Conservation (phyloP, 92 coral and sea anemone species). For the Phenganax subtilis region DNA sequence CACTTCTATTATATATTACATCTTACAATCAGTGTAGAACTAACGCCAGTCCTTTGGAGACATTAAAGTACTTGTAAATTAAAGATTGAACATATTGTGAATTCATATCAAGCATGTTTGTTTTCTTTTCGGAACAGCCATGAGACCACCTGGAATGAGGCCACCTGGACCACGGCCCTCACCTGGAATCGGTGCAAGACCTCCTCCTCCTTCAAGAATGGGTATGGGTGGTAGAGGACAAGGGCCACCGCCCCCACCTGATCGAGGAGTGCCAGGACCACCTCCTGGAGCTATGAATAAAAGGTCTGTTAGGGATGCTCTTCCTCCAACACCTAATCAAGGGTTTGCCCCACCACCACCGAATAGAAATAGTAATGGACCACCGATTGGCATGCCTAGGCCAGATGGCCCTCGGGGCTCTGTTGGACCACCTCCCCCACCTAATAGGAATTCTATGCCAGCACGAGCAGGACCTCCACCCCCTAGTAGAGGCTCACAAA, state of each 20-base stretch:
- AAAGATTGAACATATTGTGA: too few species aligned
- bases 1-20: neutral
- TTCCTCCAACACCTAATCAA: slow-evolving; percentile 39
- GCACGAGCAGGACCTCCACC: slow-evolving; percentile 46
- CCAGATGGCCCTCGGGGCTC: slow-evolving; percentile 43
- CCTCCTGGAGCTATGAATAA: slow-evolving; percentile 15
- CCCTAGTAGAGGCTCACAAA: slow-evolving; percentile 67
- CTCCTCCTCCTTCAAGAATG: slow-evolving; percentile 15
- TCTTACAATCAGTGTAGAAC: too few species aligned
- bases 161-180: neutral
- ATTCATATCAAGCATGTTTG: too few species aligned
- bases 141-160: neutral
- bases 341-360: slow-evolving; percentile 40
- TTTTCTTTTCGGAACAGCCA: too few species aligned
- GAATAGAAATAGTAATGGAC: slow-evolving; percentile 17
- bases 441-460: slow-evolving; percentile 20
- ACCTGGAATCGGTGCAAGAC: neutral
- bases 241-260: slow-evolving; percentile 57
- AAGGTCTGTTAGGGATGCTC: slow-evolving; percentile 42
- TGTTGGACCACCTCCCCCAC: slow-evolving; percentile 9
- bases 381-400: slow-evolving; percentile 31
- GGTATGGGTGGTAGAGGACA: slow-evolving; percentile 27
- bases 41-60: too few species aligned
- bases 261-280: slow-evolving; percentile 33
- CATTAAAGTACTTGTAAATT: too few species aligned